Evolutionary conservation across 2,797 vertebrate species (phyloP).

Genomic region (Heliangelus exortis): DNA sequence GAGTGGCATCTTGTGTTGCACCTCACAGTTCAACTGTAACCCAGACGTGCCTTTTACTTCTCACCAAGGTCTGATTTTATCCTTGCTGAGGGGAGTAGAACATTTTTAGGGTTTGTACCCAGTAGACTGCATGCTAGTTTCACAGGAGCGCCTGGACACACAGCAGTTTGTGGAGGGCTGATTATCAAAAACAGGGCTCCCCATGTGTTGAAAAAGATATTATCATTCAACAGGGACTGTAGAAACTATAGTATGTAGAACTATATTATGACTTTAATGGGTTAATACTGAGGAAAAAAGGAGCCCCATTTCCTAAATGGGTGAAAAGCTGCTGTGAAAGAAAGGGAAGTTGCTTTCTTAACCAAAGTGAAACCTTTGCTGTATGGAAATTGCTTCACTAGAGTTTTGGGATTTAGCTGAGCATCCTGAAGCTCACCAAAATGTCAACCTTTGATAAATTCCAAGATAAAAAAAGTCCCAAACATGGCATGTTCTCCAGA

Average conservation of each 20-base stretch:
- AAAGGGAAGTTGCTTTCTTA: neutral
- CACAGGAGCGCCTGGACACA: rapidly evolving
- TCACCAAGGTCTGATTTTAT: neutral
- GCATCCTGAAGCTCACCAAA: neutral
- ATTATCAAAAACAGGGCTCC: neutral
- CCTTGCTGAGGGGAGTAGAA: neutral
- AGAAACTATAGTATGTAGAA: neutral
- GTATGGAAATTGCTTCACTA: neutral
- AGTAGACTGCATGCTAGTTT: neutral
- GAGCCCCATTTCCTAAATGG: neutral
- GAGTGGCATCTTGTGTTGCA: neutral
- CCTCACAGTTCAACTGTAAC: neutral
- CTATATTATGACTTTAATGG: neutral
- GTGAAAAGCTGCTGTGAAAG: neutral
- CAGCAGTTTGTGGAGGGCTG: neutral
- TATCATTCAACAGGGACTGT: neutral
- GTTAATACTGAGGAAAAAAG: neutral
- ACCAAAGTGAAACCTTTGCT: neutral
- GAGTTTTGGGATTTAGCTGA: neutral
- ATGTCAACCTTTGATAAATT: neutral
- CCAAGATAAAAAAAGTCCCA: neutral
- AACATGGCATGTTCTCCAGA: neutral
- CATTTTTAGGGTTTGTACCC: neutral
- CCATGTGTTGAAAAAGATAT: neutral
- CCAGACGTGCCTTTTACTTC: neutral